Evolutionary conservation across 1,140 invertebrate genomes (phyloP).

Genomic region (Thereuonema tuberculata): DNA sequence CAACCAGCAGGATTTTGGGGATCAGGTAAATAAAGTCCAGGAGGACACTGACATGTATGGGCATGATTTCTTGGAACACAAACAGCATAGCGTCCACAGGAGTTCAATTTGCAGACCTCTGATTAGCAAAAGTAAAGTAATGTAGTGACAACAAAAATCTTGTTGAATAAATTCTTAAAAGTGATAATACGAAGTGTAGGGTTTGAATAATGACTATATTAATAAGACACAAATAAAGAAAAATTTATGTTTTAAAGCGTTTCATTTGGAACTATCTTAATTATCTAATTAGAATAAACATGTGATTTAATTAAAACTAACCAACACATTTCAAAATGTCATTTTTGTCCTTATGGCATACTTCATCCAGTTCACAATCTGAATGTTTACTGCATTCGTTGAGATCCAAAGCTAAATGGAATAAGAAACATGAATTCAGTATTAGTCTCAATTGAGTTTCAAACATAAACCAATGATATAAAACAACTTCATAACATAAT

Average conservation of each 20-base stretch:
- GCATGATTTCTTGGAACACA: constrained; percentile 76
- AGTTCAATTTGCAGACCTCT: constrained; percentile 51
- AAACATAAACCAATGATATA: not conserved
- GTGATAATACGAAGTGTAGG: no score
- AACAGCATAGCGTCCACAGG: constrained; percentile 68
- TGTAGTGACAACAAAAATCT: no score
- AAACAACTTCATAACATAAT: no score
- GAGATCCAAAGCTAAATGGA: not conserved
- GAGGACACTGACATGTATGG: constrained; percentile 72
- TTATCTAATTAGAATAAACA: no score
- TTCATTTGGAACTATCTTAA: no score
- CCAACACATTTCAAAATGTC: constrained; percentile 5
- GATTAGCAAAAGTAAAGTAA: not conserved
- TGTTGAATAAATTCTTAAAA: no score
- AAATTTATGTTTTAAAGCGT: no score
- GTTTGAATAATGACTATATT: no score
- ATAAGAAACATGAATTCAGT: not conserved
- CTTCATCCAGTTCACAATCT: not conserved
- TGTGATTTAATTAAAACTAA: no score
- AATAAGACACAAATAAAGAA: no score
- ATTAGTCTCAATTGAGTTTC: not conserved
- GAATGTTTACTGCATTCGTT: not conserved
- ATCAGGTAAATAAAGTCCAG: constrained; percentile 65
- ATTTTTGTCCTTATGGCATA: constrained; percentile 5
- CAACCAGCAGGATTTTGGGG: constrained; percentile 47